Evolutionary conservation across 1,140 invertebrate genomes (phyloP), one percentile per base, ranked within the genome.

Genomic region (Leptinotarsa lineolata): DNA sequence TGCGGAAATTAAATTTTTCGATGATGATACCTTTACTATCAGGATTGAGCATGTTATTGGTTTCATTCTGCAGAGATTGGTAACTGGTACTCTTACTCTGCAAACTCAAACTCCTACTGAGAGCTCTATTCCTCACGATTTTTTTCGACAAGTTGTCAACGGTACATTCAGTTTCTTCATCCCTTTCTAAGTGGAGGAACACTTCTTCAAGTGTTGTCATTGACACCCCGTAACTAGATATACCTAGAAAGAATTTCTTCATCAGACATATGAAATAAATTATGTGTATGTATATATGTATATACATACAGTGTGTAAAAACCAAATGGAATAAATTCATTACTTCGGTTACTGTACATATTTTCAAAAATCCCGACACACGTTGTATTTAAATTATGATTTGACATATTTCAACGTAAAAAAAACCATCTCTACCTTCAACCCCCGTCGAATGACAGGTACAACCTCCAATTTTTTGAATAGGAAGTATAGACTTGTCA

Each of bases 151-250:
- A 85, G 76, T 92, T 91, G 69, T 92, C 91, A 77, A 92, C 87
- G 6, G 87, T 87, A 68, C 84, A 86, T 68, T 88, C 90, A 0
- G 88, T 87, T 59, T 90, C 90, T 48, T 89, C 90, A 72, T 91
- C 89, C 61, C 91, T 90, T 83, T 93, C 92, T 63, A 95, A 80
- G 78, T 92, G 92, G 48, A 96, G 85, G 63, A 91, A 91, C 15
- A 95, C 95, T 83, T 98, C 95, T 85, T 98, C 96, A 70, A 98
- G 84, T 0, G 95, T 96, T 16, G 95, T 97, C 92, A 97, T 96
- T 24, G 95, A 96, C 0, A 97, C 92, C 0, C 95, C 95, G 83
- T 95, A 97, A 81, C 92, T 95, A 73, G 89, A 91, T 68, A 97
- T 92, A 21, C 92, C 92, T 63, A 89, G n/a, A 69, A 74, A 24